Conservation (phyloP, 1,140 invertebrate genomes). For the Orchestia grillus region DNA sequence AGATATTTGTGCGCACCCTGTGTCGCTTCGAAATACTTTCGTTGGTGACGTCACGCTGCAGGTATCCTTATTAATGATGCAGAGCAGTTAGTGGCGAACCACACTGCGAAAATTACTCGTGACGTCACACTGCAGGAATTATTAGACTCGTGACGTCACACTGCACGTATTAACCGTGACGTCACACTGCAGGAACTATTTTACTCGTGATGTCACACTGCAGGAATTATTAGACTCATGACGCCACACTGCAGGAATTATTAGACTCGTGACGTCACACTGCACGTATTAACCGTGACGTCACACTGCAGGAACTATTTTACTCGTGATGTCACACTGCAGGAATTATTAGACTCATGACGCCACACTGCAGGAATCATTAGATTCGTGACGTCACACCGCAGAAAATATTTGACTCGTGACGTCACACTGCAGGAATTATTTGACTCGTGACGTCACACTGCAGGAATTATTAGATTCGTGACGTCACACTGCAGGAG, state of each 20-base stretch:
- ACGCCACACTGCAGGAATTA: not conserved
- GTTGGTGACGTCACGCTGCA: no score
- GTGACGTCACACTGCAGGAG: not conserved
- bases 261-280: not conserved
- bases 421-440: no score
- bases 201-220: not conserved
- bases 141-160: not conserved
- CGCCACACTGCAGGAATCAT: no score
- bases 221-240: not conserved
- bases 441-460: not conserved
- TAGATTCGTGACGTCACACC: no score
- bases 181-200: not conserved
- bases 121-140: not conserved
- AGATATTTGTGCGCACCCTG: no score
- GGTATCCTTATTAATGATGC: no score
- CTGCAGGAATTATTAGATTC: no score
- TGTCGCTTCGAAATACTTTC: no score
- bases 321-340: not conserved
- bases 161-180: not conserved
- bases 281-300: not conserved
- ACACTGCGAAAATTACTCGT: not conserved
- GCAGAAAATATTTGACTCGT: no score
- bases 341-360: no score
- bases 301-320: not conserved
- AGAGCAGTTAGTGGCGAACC: no score